Conservation (phyloP, 1,140 invertebrate genomes). For the Pogonomyrmex barbatus region DNA sequence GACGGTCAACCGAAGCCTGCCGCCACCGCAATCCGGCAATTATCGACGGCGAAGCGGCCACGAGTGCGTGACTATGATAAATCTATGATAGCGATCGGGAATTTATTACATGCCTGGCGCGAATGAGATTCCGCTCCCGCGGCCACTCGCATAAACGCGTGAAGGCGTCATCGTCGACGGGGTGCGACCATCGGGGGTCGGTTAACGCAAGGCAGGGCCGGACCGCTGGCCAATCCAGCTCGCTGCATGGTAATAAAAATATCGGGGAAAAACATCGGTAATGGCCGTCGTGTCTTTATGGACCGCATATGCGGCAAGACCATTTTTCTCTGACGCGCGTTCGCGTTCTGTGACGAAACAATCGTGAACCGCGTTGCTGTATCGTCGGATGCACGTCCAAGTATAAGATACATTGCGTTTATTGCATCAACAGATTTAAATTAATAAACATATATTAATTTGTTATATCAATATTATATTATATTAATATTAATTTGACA, state of each 20-base stretch:
- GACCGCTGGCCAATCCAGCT: constrained; percentile 77
- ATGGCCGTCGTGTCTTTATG: constrained; percentile 66
- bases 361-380: neutral
- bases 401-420: neutral
- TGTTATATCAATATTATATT: too few relatives aligned
- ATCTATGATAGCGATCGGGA: constrained; percentile 78
- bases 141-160: constrained; percentile 5
- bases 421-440: neutral
- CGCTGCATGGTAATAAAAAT: constrained; percentile 80
- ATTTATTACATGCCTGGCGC: constrained; percentile 82
- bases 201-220: constrained; percentile 52
- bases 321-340: constrained; percentile 57
- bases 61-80: constrained; percentile 84
- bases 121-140: constrained; percentile 77
- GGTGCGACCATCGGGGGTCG: constrained; percentile 52
- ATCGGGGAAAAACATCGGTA: constrained; percentile 71
- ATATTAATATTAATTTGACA: neutral
- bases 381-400: neutral
- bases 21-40: constrained; percentile 77
- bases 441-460: neutral
- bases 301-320: constrained; percentile 34
- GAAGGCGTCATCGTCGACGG: constrained; percentile 68
- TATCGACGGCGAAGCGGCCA: constrained; percentile 73
- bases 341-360: constrained; percentile 66
- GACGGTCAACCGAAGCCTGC: constrained; percentile 40